A percentile compares a stretch with the other conserved stretches of the same genome.
Conservation (phyloP, 2,113 vertebrate genomes). For the Sapajus apella region DNA sequence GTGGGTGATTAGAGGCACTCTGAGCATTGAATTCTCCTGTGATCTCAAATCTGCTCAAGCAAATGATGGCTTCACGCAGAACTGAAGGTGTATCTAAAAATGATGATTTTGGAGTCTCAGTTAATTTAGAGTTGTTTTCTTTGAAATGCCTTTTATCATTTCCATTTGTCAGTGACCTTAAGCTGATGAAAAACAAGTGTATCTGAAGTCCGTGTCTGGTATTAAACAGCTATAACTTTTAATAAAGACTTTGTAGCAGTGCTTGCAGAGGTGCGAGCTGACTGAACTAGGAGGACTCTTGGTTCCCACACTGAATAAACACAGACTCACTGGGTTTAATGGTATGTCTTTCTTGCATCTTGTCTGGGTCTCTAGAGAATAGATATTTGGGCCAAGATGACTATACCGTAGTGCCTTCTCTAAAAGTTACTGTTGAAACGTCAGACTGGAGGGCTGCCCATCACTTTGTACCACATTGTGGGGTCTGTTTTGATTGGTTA, state of each 20-base stretch:
- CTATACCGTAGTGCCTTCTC: neutral
- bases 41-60: constrained; percentile 78
- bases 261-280: neutral
- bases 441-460: neutral
- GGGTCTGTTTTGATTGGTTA: neutral
- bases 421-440: neutral
- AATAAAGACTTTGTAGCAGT: neutral
- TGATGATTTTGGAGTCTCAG: constrained; percentile 50
- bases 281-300: neutral
- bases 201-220: neutral
- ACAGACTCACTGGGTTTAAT: neutral
- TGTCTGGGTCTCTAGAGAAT: neutral
- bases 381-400: neutral
- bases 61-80: constrained; percentile 70
- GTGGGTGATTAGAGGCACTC: constrained; percentile 75
- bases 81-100: constrained; percentile 64
- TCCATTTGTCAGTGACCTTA: constrained; percentile 28
- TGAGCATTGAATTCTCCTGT: constrained; percentile 75
- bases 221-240: neutral
- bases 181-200: neutral
- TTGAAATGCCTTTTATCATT: constrained; percentile 34
- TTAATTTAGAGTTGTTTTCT: constrained; percentile 29
- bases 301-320: neutral
- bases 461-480: neutral
- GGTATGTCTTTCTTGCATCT: neutral